Base-by-base conservation (phyloP, 2,113 vertebrate genomes). In the Oryzias melastigma region DNA sequence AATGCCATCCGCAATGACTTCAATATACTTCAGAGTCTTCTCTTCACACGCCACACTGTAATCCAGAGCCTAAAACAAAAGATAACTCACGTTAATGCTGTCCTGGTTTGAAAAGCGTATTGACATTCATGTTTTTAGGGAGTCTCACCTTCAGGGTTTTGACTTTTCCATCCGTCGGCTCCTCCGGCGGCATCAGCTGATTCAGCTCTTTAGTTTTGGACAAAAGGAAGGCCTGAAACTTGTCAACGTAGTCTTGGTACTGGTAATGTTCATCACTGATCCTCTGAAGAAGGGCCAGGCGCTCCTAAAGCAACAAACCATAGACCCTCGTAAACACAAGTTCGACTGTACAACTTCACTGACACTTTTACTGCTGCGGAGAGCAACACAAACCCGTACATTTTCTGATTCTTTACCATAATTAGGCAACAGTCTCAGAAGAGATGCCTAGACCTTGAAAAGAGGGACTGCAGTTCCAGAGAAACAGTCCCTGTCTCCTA, bases 181-280 rank as follows among this genome's bases (percentile, higher is more conserved):
- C 81, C 13, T 86, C 77, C 46, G 17, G 62, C 58, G 90, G 85
- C 78, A 86, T 53, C 72, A 93, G 94, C 65, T 75, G 17, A 6
- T 88, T 92, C 15, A 95, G 83, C 77, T 91, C 93, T 71, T 94
- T 91, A 17, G 86, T 91, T 72, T 92, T 90, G 0, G 73, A 77
- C 19, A 87, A 80, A 78, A 98, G 89, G 96, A 95, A 98, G 1
- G 61, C 81, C 59, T 92, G 93, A 85, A 98, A 96, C 73, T 86
- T 85, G 2, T 91, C 85, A 68, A 93, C 53, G 0, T 58, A 68
- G 7, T 68, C 4, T 29, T 87, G 89, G 86, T 93, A 93, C 3
- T 15, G 77, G 81, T 93, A 89, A 0, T 99, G 96, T 45, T 98
- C 94, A 54, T 83, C 88, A 8, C 90, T 89, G 52, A 96, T 88